A percentile compares a stretch with the other conserved stretches of the same genome.
phyloP scores from a whole-genome alignment of 2,113 vertebrate genomes.

The Erpornis zantholeuca region DNA sequence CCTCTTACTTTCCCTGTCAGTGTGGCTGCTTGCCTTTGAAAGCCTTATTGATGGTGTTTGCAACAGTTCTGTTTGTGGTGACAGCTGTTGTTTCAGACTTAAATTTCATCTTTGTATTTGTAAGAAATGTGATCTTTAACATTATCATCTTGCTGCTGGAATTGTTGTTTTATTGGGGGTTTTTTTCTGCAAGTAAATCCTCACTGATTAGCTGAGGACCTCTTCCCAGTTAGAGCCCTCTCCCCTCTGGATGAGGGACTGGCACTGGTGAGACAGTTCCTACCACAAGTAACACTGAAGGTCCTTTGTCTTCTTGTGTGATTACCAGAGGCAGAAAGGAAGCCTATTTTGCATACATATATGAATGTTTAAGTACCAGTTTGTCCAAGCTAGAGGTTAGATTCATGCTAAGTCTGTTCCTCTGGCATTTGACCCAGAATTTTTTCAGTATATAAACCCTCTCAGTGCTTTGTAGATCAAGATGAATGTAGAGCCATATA shows the following conservation, averaged over 20 bases:
- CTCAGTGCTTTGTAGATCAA: background rate
- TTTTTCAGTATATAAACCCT: background rate
- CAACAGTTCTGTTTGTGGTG: background rate
- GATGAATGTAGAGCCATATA: background rate
- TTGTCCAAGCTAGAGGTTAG: background rate
- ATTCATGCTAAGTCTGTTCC: background rate
- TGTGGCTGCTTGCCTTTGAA: slow-evolving; percentile 12
- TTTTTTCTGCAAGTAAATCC: background rate
- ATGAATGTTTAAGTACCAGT: background rate
- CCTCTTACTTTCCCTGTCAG: background rate
- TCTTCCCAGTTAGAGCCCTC: background rate
- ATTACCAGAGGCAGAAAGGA: background rate
- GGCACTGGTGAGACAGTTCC: background rate
- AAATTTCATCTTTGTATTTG: slow-evolving; percentile 10
- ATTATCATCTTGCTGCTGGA: background rate
- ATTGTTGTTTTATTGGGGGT: background rate
- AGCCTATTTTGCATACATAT: background rate
- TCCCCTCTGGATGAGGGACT: background rate
- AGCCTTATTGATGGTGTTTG: slow-evolving; percentile 43
- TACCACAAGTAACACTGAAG: background rate
- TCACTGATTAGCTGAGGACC: background rate
- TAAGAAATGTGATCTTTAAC: background rate
- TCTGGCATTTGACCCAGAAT: background rate
- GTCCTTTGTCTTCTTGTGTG: background rate
- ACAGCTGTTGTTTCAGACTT: slow-evolving; percentile 37